A percentile compares a stretch with the other conserved stretches of the same genome.
Conservation (phyloP, 2,797 vertebrate genomes). For the Myoxocephalus aenaeus region DNA sequence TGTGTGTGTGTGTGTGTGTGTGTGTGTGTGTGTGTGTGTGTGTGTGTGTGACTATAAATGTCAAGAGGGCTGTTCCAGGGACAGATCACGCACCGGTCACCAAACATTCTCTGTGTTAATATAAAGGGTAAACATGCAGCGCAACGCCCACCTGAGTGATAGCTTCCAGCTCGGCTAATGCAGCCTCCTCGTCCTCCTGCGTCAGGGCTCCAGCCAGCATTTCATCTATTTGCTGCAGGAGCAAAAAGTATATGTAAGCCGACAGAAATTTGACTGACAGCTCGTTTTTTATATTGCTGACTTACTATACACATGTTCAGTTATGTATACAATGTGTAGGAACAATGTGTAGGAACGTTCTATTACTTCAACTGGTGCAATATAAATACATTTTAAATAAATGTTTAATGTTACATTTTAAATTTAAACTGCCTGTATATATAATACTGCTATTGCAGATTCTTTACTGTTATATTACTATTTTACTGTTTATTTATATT, state of each 20-base stretch:
- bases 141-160: conserved; percentile 89
- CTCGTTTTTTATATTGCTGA: not conserved
- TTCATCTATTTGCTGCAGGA: conserved; percentile 93
- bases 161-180: conserved; percentile 91
- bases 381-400: too few species aligned
- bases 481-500: too few species aligned
- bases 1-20: not conserved
- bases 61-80: not conserved
- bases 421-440: too few species aligned
- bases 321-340: not conserved
- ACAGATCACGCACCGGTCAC: conserved; percentile 7
- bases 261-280: conserved; percentile 2
- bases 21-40: not conserved
- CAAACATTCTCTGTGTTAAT: conserved; percentile 19
- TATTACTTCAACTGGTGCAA: too few species aligned
- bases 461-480: too few species aligned
- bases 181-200: conserved; percentile 92
- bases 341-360: not conserved
- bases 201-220: conserved; percentile 90
- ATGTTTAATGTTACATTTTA: too few species aligned
- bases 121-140: conserved; percentile 27
- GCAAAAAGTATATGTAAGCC: conserved; percentile 6
- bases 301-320: not conserved
- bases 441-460: too few species aligned
- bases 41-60: conserved; percentile 1